Evolutionary conservation across 2,888 invertebrate species (phyloP), one percentile per base, ranked within the genome.

Genomic region (Cistogaster globosa): DNA sequence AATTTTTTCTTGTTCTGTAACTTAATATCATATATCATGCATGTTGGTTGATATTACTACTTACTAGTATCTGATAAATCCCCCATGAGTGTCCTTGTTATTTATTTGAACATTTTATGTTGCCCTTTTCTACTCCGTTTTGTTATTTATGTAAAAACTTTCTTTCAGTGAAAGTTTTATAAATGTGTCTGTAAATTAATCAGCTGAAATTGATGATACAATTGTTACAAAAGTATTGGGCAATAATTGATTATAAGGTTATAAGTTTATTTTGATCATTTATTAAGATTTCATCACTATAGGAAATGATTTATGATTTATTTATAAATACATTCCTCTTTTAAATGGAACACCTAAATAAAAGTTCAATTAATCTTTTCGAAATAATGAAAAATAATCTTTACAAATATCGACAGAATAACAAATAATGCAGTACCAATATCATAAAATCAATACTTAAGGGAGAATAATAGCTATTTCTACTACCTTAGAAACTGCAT

Each of bases 101-200:
- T 87, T 87, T 86, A 85, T 86, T 87, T 86, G 86, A 87, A 87
- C 86, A 87, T 87, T 86, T 86, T 84, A 72, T 67, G 57, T 72
- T 51, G 22, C 75, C 76, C 60, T 67, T 36, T 32, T 26, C 12
- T 53, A n/a, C 62, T 75, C 26, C 9, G 55, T 74, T 67, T 51
- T 71, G 20, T 71, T 65, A 45, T 81, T 81, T 81, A 75, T 74
- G 55, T 68, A 14, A 75, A 75, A 75, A 65, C 71, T 76, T 67
- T 74, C 48, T 18, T 69, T 62, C 14, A 36, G 20, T 72, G 26
- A 32, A 26, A 38, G 45, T 55, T 62, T 38, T 63, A 20, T 53
- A 18, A 9, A 20, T 32, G 58, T 45, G 60, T 67, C 63, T 55
- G 57, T 77, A 74, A 86, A 76, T 83, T 84, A 84, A 86, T 83